Percentiles rank a stretch among this genome's conserved stretches.
Evolutionary conservation across 2,888 invertebrate species (phyloP).

Genomic region (Tholera decimalis): DNA sequence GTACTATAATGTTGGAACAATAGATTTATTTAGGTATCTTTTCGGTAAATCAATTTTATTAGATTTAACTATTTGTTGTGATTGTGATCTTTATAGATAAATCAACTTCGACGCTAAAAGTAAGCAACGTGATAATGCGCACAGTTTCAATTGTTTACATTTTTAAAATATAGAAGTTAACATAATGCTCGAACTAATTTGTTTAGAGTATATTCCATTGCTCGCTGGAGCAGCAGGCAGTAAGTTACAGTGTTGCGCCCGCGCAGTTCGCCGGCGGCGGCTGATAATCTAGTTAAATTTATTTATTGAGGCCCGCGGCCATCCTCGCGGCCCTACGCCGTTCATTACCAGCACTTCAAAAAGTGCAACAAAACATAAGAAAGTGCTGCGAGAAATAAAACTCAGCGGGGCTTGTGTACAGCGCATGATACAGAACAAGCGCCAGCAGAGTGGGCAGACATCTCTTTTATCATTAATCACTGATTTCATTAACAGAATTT

Average conservation of each 20-base stretch:
- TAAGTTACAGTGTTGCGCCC: conserved; percentile 58
- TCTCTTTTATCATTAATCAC: conserved; percentile 17
- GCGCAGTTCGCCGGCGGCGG: conserved; percentile 66
- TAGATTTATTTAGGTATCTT: neutral
- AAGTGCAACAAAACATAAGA: conserved; percentile 54
- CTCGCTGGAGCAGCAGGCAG: conserved; percentile 62
- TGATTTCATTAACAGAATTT: conserved; percentile 38
- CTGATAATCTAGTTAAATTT: conserved; percentile 87
- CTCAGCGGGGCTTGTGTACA: conserved; percentile 7
- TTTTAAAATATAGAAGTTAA: conserved; percentile 7
- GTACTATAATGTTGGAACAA: neutral
- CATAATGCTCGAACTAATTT: conserved; percentile 13
- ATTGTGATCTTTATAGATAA: conserved; percentile 10
- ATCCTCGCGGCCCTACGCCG: conserved; percentile 68
- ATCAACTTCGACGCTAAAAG: neutral
- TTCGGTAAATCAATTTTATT: neutral
- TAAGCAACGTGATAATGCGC: neutral
- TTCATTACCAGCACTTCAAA: conserved; percentile 59
- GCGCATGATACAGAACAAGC: neutral
- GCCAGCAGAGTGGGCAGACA: neutral
- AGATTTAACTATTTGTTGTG: neutral
- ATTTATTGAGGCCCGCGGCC: conserved; percentile 77
- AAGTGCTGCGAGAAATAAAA: conserved; percentile 24
- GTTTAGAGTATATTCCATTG: conserved; percentile 38
- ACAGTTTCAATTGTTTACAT: conserved; percentile 31